Base-by-base conservation (phyloP, 92 coral and sea anemone species). In the Epizoanthus stellaris region DNA sequence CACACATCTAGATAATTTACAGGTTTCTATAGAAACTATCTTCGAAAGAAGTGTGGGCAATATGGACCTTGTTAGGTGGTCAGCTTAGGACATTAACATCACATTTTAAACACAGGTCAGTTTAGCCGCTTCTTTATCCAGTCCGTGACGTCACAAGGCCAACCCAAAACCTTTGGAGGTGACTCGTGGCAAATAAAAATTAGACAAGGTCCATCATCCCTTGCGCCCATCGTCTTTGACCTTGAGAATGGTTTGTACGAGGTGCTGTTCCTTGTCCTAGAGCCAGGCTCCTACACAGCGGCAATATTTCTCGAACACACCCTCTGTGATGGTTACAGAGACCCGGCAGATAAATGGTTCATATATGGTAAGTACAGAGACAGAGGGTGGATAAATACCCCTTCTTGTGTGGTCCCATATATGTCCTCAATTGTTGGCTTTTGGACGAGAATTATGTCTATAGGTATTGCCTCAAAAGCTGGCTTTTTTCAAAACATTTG, bases 191-290 rank as follows among this genome's bases (percentile, higher is more conserved):
- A 92, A 76, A 88, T 95, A 3, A 82, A 87, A 73, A 80, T 95
- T n/a, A 91, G 94, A 61, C 92, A 91, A 91, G 98, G 98, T 30
- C 98, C 98, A 70, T 86, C 96, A 80, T 92, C 96, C 76, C 90
- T 95, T 63, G 92, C 90, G 69, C 94, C 98, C 14, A 81, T 91
- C 23, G 89, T 95, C 17, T 88, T 92, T 73, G 98, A 95, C 67
- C 94, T 84, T 59, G 77, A 87, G 43, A 89, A 93, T 67, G 98
- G 98, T 36, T 61, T 89, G 43, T 95, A 95, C 67, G 96, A 95
- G 60, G 96, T 87, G 40, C 76, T 91, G 59, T 88, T 92, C 75
- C 72, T 95, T 49, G 87, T 84, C 9, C 70, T 85, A 73, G 98
- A 95, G 63, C 93, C 96, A 64, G 98, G 98, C 10, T 36, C 47